Base-by-base conservation (phyloP, 2,888 invertebrate genomes). In the Andrena flavipes region DNA sequence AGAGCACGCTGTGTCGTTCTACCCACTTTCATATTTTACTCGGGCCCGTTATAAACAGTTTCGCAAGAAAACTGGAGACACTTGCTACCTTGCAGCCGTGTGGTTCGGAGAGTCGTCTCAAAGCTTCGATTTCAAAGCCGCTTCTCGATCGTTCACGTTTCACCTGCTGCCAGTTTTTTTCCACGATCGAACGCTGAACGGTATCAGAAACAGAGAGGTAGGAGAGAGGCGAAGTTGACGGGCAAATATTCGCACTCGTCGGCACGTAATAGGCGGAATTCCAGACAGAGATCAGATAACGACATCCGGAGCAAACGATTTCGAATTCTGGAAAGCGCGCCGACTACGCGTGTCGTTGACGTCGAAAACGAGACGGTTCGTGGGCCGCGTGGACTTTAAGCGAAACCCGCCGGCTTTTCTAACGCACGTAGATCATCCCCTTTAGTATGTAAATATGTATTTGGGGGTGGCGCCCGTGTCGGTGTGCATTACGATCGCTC, bases 201-300 rank as follows among this genome's bases (percentile, higher is more conserved):
- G 23, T 56, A 56, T 10, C 20, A 13, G 1, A 26, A 3, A 54
- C 23, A 1, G 23, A 26, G 23, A 20, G 10, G 56, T 4, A 23
- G 8, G 16, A 4, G 20, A 67, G 30, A 60, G 33, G 42, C 16
- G 42, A 42, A 29, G 30, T 48, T 51, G 7, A 3, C 30, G 7
- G 8, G 20, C 33, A 62, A 54, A 68, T 64, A 80, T 80, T 71
- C 48, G 79, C 69, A 23, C 72, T 54, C 7, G 79, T 23, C 73
- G 30, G 72, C 73, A 63, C 54, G 64, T 73, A 74, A 87, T 82
- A 74, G 67, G 62, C 71, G 64, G 73, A 87, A 78, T 80, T 84
- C 49, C 87, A 54, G 72, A 33, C 79, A 23, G 48, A 74, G 76
- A 71, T 82, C 84, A 54, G 80, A 82, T 82, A 87, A 80, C 76